These are phyloP conservation scores for Amblyopsis hoosieri DNA, from an alignment of 2,797 vertebrate species.

Conservation along the genomic window DNA sequence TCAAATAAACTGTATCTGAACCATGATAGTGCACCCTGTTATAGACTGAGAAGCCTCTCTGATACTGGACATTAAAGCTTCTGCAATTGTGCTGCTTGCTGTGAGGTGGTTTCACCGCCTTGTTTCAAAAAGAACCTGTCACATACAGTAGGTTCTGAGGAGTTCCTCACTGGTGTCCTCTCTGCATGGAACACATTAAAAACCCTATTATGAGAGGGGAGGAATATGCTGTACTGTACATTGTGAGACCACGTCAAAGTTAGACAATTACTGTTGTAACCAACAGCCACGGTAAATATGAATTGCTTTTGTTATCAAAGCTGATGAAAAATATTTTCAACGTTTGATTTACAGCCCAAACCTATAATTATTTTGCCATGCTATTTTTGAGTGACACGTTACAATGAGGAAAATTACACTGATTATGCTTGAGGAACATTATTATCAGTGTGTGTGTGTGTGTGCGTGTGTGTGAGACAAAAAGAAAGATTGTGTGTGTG, in stretches of 20 bases:
- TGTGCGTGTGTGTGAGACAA: background rate
- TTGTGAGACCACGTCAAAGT: too few relatives aligned
- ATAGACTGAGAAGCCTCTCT: constrained; percentile 20
- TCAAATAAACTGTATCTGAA: constrained; percentile 45
- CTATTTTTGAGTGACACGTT: background rate
- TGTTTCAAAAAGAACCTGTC: constrained; percentile 4
- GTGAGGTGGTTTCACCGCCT: background rate
- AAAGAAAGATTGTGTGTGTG: background rate
- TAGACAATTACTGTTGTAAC: background rate
- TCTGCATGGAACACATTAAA: background rate
- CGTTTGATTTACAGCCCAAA: background rate
- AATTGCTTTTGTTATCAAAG: background rate
- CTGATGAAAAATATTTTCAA: background rate
- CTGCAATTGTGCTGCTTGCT: background rate
- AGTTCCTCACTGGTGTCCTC: background rate
- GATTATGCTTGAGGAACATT: background rate
- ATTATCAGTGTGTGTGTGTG: constrained; percentile 1
- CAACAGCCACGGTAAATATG: background rate
- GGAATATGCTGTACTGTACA: too few relatives aligned
- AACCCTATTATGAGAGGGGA: background rate
- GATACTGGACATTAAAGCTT: constrained; percentile 5
- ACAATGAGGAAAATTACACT: background rate
- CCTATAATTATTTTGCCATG: background rate
- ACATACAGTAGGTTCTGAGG: background rate
- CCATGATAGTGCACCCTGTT: constrained; percentile 26